Evolutionary conservation across 1,140 invertebrate genomes (phyloP).

Genomic region (Calliopsis andreniformis): DNA sequence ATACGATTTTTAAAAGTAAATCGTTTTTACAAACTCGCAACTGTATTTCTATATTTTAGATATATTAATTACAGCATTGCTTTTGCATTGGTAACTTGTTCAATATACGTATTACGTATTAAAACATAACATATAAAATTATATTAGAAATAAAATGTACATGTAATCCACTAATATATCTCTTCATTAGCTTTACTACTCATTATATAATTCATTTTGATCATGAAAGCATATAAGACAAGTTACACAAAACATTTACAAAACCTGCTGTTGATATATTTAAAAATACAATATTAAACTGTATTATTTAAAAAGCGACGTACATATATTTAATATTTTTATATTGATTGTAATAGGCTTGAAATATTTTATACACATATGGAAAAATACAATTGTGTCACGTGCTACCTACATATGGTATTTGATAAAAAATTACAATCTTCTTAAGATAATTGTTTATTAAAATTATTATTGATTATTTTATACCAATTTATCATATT

Average conservation of each 20-base stretch:
- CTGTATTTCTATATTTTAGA: conserved; percentile 19
- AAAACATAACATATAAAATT: conserved; percentile 5
- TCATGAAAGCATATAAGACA: not conserved
- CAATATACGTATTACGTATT: conserved; percentile 28
- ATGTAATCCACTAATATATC: conserved; percentile 1
- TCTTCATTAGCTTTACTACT: not conserved
- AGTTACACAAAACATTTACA: not conserved
- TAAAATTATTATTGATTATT: conserved; percentile 1
- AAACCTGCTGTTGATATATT: conserved; percentile 7
- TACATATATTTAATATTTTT: conserved; percentile 2
- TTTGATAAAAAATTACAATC: not conserved
- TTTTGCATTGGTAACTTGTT: conserved; percentile 42
- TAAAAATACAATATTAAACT: conserved; percentile 7
- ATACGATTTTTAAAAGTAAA: not conserved
- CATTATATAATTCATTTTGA: conserved; percentile 8
- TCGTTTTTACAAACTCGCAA: conserved; percentile 1
- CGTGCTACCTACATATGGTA: not conserved
- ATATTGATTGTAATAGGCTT: not conserved
- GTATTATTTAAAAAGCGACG: not conserved
- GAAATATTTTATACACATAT: conserved; percentile 25
- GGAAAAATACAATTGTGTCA: conserved; percentile 31
- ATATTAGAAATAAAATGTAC: conserved; percentile 20
- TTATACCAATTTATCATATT: not conserved
- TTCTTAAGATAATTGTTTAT: not conserved
- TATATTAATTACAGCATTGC: conserved; percentile 20